These are phyloP conservation scores for Catagonus wagneri DNA, from an alignment of 2,113 vertebrate genomes.

Conservation along the genomic window DNA sequence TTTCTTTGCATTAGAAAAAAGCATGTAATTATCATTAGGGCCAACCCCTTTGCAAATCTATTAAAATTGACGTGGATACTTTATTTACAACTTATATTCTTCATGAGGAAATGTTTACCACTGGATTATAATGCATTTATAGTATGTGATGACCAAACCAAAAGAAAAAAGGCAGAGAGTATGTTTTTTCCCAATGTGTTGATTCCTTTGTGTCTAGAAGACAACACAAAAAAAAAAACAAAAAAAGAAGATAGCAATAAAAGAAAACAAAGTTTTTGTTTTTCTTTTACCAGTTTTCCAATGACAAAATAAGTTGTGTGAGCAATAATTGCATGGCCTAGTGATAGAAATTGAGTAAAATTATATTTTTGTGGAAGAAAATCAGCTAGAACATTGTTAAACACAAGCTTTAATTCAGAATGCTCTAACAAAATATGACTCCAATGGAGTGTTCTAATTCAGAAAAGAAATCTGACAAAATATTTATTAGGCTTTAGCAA, in stretches of 20 bases:
- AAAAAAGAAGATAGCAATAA: background rate
- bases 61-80: background rate
- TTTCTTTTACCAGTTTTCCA: background rate
- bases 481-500: background rate
- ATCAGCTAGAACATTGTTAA: background rate
- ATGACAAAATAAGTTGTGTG: background rate
- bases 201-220: background rate
- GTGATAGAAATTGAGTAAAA: background rate
- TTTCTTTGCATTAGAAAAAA: background rate
- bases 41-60: rapidly evolving
- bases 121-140: background rate
- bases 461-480: background rate
- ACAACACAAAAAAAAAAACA: background rate
- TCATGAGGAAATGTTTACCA: background rate
- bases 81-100: background rate
- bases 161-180: background rate
- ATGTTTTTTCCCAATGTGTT: background rate
- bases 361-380: background rate
- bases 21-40: background rate
- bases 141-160: background rate
- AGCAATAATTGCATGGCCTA: background rate
- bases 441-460: background rate
- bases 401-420: background rate
- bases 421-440: background rate
- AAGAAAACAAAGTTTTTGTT: background rate